A percentile compares a stretch with the other conserved stretches of the same genome.
phyloP scores from a whole-genome alignment of 2,113 vertebrate species.

The Pipra filicauda region DNA sequence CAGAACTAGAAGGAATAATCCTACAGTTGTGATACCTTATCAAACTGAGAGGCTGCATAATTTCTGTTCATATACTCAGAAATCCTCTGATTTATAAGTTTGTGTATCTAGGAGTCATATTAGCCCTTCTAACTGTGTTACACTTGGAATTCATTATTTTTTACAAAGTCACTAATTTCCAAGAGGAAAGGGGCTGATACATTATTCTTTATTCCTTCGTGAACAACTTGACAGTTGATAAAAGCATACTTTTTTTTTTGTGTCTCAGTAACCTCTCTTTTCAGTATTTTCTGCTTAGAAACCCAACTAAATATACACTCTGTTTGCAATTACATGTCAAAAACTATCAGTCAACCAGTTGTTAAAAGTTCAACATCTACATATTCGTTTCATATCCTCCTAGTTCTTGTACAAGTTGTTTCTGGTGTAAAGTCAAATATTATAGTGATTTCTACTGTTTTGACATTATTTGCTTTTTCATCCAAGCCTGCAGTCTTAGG shows the following conservation, averaged over 20 bases:
- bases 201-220: background rate
- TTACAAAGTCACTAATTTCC: background rate
- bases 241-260: background rate
- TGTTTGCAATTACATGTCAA: constrained; percentile 13
- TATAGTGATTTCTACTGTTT: background rate
- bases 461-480: background rate
- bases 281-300: background rate
- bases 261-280: background rate
- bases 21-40: background rate
- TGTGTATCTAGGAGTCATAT: background rate
- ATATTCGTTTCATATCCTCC: background rate
- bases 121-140: background rate
- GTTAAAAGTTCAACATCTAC: constrained; percentile 42
- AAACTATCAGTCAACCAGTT: constrained; percentile 22
- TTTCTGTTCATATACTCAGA: background rate
- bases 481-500: background rate
- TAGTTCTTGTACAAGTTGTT: background rate
- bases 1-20: background rate
- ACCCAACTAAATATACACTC: constrained; percentile 4
- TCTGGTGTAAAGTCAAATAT: background rate
- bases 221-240: background rate
- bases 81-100: background rate
- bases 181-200: background rate
- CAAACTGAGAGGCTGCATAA: background rate
- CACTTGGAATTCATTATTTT: background rate